Evolutionary conservation across 2,888 invertebrate species (phyloP), one percentile per base, ranked within the genome.

Genomic region (Petrolisthes manimaculis): DNA sequence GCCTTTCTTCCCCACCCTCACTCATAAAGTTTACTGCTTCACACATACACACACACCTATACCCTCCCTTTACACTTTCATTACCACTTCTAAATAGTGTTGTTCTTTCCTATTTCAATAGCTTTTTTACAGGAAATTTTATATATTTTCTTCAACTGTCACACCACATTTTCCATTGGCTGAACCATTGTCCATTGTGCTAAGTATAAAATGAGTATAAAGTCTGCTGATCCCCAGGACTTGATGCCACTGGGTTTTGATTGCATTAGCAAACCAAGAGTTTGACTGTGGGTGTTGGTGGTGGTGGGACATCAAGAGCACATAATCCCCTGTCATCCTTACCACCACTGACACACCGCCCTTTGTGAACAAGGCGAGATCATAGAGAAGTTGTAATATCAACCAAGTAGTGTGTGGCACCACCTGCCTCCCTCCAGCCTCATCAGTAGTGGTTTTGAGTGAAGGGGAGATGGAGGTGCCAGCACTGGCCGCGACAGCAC

Each of bases 351-450:
- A 67, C 84, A 74, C 84, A 71, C 84, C 80, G 80, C 77, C 84
- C 88, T 88, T 88, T 88, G 88, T 88, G 88, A 88, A 88, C 88
- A 75, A 81, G 88, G 87, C 84, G 88, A 88, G 88, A 88, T 88
- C 88, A 88, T 84, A 84, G 84, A 84, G 80, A 84, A 88, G 84
- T 88, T 88, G 88, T 88, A 88, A 88, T 88, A 88, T 88, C 88
- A 88, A 81, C 81, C 81, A 81, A 84, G 61, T 80, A 74, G 77
- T 79, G 56, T 80, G 83, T 78, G 69, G 56, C 83, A 55, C 77
- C 61, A 55, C 71, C 86, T 71, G 67, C 81, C 81, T 74, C 81
- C 54, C 56, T 56, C 9, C 56, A 12, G 24, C 78, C 79, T 18
- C 51, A 12, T 24, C 61, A n/a, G 61, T 12, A 21, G 80, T 54